Base-by-base conservation (phyloP, 2,888 invertebrate genomes). In the Pelosia muscerda region DNA sequence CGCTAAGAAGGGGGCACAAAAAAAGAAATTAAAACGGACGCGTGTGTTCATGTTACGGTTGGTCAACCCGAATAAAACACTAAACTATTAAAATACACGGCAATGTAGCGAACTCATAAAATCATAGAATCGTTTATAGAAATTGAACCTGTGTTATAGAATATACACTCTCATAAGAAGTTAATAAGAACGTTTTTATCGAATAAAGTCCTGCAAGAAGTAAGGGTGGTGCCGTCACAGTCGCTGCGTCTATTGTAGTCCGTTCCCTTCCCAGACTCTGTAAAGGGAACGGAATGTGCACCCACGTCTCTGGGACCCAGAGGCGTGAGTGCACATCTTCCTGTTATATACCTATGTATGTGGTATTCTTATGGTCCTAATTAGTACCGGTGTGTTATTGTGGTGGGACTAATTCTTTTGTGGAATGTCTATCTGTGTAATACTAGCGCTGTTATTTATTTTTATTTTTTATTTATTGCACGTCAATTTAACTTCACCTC, bases 171-270 rank as follows among this genome's bases (percentile, higher is more conserved):
- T 69, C 79, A 76, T 70, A 74, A 13, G 19, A 54, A 61, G 65
- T 11, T 60, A 66, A 60, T 69, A 11, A 78, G n/a, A 8, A 49
- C 28, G 57, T 72, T 73, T 78, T 65, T 71, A 66, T 75, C n/a
- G 15, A 19, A 4, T 25, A 64, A 65, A 67, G 58, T 81, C 79
- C 84, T 81, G 66, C 59, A 82, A 85, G 86, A 85, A 81, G 76
- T 67, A 49, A 65, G 79, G 81, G 80, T 63, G 49, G 77, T 71
- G 57, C 65, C 84, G 86, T 86, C 86, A 86, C 78, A 86, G 77
- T 55, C 19, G 10, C 54, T 55, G 59, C 54, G 4, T 56, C 38
- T 59, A 2, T 23, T 54, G 11, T 19, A 61, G 69, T 73, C 56
- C 31, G 42, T 66, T 80, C 79, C n/a, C n/a, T n/a, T n/a, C n/a